Conservation (phyloP, 1,140 invertebrate genomes). For the Danaus melanippus region DNA sequence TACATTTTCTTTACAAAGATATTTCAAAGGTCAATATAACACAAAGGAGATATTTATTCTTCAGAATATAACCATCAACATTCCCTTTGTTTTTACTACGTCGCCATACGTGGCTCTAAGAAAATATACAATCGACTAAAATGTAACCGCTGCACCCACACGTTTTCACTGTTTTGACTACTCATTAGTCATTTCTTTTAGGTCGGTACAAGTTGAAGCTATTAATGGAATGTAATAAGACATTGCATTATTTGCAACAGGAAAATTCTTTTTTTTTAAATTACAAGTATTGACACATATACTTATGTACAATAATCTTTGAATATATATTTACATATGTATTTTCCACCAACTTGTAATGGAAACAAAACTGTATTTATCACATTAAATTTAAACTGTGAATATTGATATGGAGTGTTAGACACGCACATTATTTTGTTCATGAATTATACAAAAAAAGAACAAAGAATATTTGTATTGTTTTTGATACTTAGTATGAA, state of each 20-base stretch:
- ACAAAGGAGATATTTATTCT: conserved; percentile 26
- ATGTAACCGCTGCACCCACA: conserved; percentile 55
- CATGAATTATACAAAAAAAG: too few relatives aligned
- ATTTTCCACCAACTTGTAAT: too few relatives aligned
- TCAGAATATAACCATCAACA: conserved; percentile 47
- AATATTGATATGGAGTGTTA: too few relatives aligned
- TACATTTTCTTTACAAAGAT: conserved; percentile 9
- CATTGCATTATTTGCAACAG: background rate
- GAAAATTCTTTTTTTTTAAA: too few relatives aligned
- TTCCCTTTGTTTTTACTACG: conserved; percentile 50
- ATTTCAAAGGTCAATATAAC: conserved; percentile 25
- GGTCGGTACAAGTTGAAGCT: background rate
- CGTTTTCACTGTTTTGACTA: conserved; percentile 42
- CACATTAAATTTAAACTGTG: too few relatives aligned
- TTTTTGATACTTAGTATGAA: too few relatives aligned
- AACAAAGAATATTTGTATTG: too few relatives aligned
- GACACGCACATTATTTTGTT: too few relatives aligned
- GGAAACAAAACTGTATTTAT: too few relatives aligned
- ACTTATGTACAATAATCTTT: too few relatives aligned
- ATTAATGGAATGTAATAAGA: background rate
- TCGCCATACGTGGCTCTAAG: conserved; percentile 45
- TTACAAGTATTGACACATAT: too few relatives aligned
- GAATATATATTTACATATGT: too few relatives aligned
- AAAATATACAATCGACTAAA: conserved; percentile 59
- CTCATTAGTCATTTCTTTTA: conserved; percentile 26